phyloP scores from a whole-genome alignment of 2,797 vertebrate genomes.

The Gymnodraco acuticeps region DNA sequence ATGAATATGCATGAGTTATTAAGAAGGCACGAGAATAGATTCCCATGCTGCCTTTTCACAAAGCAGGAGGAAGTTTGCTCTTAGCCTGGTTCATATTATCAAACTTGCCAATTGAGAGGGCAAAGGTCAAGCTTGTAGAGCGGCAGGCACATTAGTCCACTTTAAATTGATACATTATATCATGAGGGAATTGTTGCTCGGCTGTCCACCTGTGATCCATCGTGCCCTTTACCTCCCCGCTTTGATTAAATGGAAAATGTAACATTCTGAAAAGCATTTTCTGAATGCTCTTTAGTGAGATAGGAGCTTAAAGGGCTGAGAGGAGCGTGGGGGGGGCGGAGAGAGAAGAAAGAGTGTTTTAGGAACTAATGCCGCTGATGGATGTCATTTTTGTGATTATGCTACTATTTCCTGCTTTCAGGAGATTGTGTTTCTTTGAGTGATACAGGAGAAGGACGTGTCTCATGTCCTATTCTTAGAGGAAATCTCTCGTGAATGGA shows the following conservation, averaged over 20 bases:
- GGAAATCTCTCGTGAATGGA: slow-evolving; percentile 35
- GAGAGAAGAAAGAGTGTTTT: slow-evolving; percentile 33
- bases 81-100: slow-evolving; percentile 51
- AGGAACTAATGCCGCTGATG: slow-evolving; percentile 60
- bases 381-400: slow-evolving; percentile 56
- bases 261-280: slow-evolving; percentile 77
- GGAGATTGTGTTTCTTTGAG: slow-evolving; percentile 49
- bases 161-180: slow-evolving; percentile 77
- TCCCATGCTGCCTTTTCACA: slow-evolving; percentile 38
- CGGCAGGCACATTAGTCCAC: slow-evolving; percentile 66
- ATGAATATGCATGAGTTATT: slow-evolving; percentile 69
- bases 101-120: slow-evolving; percentile 66
- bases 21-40: slow-evolving; percentile 39
- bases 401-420: slow-evolving; percentile 51
- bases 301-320: slow-evolving; percentile 49
- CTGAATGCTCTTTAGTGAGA: slow-evolving; percentile 71
- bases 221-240: slow-evolving; percentile 70
- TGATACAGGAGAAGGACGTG: slow-evolving; percentile 25
- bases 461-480: slow-evolving; percentile 17
- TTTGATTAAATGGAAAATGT: slow-evolving; percentile 84
- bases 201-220: slow-evolving; percentile 72
- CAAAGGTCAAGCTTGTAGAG: slow-evolving; percentile 68
- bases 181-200: slow-evolving; percentile 56
- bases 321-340: slow-evolving; percentile 12
- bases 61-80: slow-evolving; percentile 54